A percentile compares a stretch with the other conserved stretches of the same genome.
Conservation (phyloP, 2,797 vertebrate genomes). For the Gephyroberyx darwinii region DNA sequence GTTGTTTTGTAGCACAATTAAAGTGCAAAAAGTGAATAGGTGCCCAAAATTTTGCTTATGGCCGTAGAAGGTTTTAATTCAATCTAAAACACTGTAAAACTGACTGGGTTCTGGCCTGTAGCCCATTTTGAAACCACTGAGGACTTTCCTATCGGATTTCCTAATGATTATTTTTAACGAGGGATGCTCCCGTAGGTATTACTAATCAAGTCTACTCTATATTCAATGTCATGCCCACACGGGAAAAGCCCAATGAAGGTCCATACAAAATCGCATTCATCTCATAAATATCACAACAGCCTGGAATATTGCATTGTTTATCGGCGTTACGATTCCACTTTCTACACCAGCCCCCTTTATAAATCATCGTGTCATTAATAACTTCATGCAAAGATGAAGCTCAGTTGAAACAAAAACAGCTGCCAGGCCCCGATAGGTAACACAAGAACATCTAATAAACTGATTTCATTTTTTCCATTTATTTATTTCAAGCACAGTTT, state of each 20-base stretch:
- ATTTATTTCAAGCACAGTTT: conserved; percentile 8
- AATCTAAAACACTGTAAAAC: neutral
- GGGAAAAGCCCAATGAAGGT: conserved; percentile 20
- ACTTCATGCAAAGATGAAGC: neutral
- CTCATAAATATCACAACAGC: conserved; percentile 25
- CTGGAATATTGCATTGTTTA: conserved; percentile 13
- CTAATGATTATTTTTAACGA: conserved; percentile 27
- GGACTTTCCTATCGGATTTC: conserved; percentile 26
- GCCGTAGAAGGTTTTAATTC: neutral
- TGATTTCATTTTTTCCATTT: neutral
- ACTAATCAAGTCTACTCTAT: conserved; percentile 20
- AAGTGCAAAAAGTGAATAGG: no score
- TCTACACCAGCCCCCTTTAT: neutral
- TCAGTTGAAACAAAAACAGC: conserved; percentile 1
- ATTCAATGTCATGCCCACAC: conserved; percentile 27
- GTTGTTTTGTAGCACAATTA: no score
- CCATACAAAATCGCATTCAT: conserved; percentile 1
- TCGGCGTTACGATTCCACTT: conserved; percentile 2
- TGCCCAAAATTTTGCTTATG: no score
- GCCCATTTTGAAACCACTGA: neutral
- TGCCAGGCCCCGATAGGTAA: conserved; percentile 11
- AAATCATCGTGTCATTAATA: neutral
- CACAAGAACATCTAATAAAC: conserved; percentile 10
- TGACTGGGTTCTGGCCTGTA: neutral
- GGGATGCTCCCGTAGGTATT: conserved; percentile 9